Percentiles rank a stretch among this genome's conserved stretches.
Conservation (phyloP, 2,888 invertebrate genomes). For the Ectemnius lituratus region DNA sequence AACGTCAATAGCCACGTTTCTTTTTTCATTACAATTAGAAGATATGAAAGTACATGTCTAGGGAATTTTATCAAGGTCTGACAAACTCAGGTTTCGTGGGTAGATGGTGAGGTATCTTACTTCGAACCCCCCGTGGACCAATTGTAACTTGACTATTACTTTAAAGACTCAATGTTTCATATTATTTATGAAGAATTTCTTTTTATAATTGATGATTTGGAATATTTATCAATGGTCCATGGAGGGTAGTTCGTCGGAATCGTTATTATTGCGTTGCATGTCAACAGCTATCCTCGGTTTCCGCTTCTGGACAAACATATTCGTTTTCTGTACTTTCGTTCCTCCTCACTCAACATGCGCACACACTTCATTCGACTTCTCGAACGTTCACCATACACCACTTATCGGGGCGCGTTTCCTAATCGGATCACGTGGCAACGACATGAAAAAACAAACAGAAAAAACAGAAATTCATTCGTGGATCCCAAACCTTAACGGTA, state of each 20-base stretch:
- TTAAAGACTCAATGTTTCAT: too few species aligned
- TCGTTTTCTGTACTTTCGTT: slow-evolving; percentile 19
- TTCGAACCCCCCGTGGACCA: too few species aligned
- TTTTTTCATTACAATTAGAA: too few species aligned
- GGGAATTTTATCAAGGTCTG: too few species aligned
- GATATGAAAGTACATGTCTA: too few species aligned
- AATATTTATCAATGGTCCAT: background rate
- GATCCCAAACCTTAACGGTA: background rate
- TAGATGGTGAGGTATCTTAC: too few species aligned
- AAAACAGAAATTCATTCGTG: background rate
- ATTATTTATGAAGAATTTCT: too few species aligned
- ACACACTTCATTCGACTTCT: slow-evolving; percentile 25
- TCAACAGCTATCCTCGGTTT: slow-evolving; percentile 41
- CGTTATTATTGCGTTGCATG: slow-evolving; percentile 39
- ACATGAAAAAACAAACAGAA: background rate
- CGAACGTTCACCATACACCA: background rate
- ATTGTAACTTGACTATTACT: too few species aligned
- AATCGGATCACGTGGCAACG: background rate
- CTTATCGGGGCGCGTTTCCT: background rate
- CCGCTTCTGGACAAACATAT: slow-evolving; percentile 28
- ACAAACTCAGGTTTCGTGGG: too few species aligned
- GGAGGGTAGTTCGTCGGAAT: slow-evolving; percentile 3
- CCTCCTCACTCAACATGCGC: background rate
- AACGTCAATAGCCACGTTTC: too few species aligned
- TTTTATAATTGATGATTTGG: too few species aligned